Conservation (phyloP, 2,113 vertebrate genomes). For the Natator depressus region DNA sequence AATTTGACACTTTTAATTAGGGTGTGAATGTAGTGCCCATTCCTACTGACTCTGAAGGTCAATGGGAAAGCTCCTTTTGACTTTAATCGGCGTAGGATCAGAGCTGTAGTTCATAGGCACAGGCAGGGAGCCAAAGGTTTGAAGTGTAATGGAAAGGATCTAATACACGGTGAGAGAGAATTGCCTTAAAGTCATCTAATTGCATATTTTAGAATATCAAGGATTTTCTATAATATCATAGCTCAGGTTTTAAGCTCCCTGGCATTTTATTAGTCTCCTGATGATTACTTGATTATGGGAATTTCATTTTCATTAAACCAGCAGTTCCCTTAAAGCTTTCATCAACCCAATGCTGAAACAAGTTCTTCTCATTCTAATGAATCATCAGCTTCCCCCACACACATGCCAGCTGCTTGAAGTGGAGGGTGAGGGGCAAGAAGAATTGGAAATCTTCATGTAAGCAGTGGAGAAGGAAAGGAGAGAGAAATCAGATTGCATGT, state of each 20-base stretch:
- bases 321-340: conserved; percentile 43
- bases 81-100: background rate
- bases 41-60: conserved; percentile 7
- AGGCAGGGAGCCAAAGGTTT: conserved; percentile 4
- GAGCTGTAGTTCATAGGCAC: background rate
- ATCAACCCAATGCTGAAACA: conserved; percentile 45
- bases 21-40: background rate
- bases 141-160: conserved; percentile 2
- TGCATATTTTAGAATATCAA: background rate
- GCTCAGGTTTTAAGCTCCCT: background rate
- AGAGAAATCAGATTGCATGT: background rate
- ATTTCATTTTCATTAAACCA: conserved; percentile 43
- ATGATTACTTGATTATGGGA: background rate
- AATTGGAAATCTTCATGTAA: conserved; percentile 9
- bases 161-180: background rate
- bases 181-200: background rate
- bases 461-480: background rate
- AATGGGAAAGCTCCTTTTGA: background rate
- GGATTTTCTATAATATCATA: background rate
- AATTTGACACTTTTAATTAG: background rate
- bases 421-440: conserved; percentile 20
- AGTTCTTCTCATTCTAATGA: conserved; percentile 60
- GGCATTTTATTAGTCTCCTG: conserved; percentile 25
- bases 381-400: conserved; percentile 45
- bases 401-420: conserved; percentile 38